Percentiles rank a stretch among this genome's conserved stretches.
Evolutionary conservation across 2,888 invertebrate species (phyloP).

Genomic region (Acrobasis suavella): DNA sequence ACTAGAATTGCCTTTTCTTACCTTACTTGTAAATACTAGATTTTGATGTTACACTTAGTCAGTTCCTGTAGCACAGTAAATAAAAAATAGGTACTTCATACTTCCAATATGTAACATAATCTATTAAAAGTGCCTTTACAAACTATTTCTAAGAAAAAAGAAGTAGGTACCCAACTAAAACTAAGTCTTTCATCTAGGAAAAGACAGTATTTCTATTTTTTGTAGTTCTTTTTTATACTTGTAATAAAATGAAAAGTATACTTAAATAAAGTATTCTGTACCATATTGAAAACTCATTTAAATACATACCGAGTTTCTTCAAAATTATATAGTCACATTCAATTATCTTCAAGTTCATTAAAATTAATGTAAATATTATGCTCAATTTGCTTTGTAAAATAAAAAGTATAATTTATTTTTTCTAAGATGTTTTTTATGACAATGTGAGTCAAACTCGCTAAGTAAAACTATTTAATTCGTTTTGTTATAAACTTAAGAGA

Average conservation of each 20-base stretch:
- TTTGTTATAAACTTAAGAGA: neutral
- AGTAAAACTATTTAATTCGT: neutral
- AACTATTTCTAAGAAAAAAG: neutral
- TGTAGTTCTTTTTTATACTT: neutral
- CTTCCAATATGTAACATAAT: neutral
- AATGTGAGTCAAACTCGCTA: neutral
- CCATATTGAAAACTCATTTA: neutral
- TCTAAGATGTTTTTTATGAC: neutral
- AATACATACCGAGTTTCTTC: neutral
- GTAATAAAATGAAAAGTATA: too few species aligned
- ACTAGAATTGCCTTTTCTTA: neutral
- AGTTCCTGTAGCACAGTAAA: too few species aligned
- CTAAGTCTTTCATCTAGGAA: neutral
- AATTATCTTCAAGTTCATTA: neutral
- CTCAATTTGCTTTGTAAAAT: conserved; percentile 11
- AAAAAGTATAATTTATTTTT: conserved; percentile 1
- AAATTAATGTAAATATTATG: neutral
- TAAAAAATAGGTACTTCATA: too few species aligned
- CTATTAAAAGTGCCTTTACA: neutral
- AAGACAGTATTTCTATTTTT: neutral
- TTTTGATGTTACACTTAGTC: neutral
- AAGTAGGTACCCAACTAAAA: too few species aligned
- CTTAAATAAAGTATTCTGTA: too few species aligned
- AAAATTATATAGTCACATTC: neutral
- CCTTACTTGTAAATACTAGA: neutral